These are phyloP conservation scores for Lottia gigantea DNA, from an alignment of 2,888 invertebrate species.

Conservation along the genomic window DNA sequence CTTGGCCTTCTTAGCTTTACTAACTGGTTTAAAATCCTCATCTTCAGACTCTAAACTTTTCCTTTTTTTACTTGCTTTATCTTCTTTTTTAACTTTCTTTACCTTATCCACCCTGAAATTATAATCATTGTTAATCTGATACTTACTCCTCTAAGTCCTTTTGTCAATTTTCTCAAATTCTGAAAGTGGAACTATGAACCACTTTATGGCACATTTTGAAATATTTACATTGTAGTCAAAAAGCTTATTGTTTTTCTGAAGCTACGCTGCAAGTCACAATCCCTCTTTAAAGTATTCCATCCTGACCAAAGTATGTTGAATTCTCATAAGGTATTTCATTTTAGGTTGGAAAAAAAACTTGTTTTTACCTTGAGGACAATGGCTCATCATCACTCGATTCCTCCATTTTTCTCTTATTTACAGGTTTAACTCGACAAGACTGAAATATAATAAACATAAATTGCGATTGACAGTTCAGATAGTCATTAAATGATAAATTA, in stretches of 20 bases:
- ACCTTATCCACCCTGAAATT: slow-evolving; percentile 37
- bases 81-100: slow-evolving; percentile 40
- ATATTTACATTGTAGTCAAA: too few relatives aligned
- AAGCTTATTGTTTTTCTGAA: slow-evolving; percentile 13
- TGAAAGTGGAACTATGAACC: too few relatives aligned
- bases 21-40: slow-evolving; percentile 20
- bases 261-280: too few relatives aligned
- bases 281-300: too few relatives aligned
- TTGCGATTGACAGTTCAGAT: too few relatives aligned
- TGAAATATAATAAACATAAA: slow-evolving; percentile 16
- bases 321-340: too few relatives aligned
- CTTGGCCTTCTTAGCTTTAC: slow-evolving; percentile 23
- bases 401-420: slow-evolving; percentile 37
- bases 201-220: too few relatives aligned
- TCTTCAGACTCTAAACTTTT: slow-evolving; percentile 21
- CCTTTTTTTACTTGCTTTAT: slow-evolving; percentile 29
- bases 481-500: too few relatives aligned
- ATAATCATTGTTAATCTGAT: too few relatives aligned
- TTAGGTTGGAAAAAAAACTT: not conserved
- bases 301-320: too few relatives aligned
- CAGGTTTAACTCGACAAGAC: slow-evolving; percentile 38
- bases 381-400: slow-evolving; percentile 62
- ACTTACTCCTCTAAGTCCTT: too few relatives aligned
- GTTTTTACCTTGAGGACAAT: slow-evolving; percentile 49
- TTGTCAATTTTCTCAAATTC: too few relatives aligned